Base-by-base conservation (phyloP, 2,888 invertebrate species). In the Andrena trimmerana region DNA sequence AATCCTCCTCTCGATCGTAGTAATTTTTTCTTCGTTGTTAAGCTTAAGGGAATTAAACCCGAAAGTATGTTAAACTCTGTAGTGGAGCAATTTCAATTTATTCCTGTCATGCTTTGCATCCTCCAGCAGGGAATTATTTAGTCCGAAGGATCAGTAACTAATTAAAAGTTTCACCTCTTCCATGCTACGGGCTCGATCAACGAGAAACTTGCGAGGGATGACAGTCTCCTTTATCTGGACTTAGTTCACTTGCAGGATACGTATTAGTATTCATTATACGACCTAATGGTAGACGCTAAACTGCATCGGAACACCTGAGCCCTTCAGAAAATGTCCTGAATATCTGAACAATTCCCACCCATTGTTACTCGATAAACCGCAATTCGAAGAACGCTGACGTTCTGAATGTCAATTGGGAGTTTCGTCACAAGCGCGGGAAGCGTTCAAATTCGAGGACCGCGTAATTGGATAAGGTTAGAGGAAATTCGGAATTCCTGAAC, bases 151-250 rank as follows among this genome's bases (percentile, higher is more conserved):
- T 91, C 88, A 86, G 88, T 84, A 90, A 91, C 90, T 91, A 91
- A 91, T 91, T 91, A 91, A 91, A 91, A 90, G 90, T 91, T 91
- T 89, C 69, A 36, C 69, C 73, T 71, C 82, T 80, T 83, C 83
- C 70, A 29, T 16, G 13, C 36, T 29, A 50, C 78, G 27, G 29
- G 50, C 78, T 78, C 81, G 69, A 77, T 84, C 78, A 77, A 77
- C 76, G 77, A 72, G 78, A 66, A 84, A 82, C 81, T 76, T 65
- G 73, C 71, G 57, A 73, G 79, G 79, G 73, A 67, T 79, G 82
- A 76, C 81, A 65, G 85, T 69, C 72, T 65, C 85, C 79, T 85
- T 85, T 85, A 82, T 85, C 85, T 72, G 57, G 82, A 68, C 78
- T 82, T 79, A 77, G 68, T 77, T 57, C 36, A 27, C 36, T 57